These are phyloP conservation scores for Peromyscus melanophrys DNA, from an alignment of 2,797 vertebrate genomes.

Conservation along the genomic window DNA sequence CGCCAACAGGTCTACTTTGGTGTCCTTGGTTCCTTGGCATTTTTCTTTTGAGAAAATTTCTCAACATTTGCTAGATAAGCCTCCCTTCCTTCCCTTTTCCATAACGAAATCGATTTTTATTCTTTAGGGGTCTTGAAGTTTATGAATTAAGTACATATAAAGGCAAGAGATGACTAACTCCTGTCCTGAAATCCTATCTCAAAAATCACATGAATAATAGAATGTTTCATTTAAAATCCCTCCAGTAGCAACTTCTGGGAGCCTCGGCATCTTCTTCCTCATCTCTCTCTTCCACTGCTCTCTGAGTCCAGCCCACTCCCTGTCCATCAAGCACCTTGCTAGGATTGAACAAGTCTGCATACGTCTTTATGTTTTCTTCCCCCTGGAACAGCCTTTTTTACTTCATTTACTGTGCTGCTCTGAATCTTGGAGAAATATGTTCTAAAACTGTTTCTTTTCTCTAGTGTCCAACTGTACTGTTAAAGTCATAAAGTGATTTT, in stretches of 20 bases:
- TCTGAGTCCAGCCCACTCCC: constrained; percentile 34
- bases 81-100: neutral
- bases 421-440: constrained; percentile 69
- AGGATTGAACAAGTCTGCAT: constrained; percentile 59
- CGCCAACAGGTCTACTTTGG: neutral
- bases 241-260: neutral
- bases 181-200: constrained; percentile 46
- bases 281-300: neutral
- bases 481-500: constrained; percentile 62
- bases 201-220: constrained; percentile 36
- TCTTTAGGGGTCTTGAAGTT: constrained; percentile 24
- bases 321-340: constrained; percentile 52
- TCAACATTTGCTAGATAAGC: constrained; percentile 14
- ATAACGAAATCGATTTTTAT: constrained; percentile 62
- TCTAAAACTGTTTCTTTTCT: constrained; percentile 76
- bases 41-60: constrained; percentile 22
- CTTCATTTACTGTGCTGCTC: constrained; percentile 64
- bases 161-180: constrained; percentile 46
- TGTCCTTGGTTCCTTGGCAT: neutral
- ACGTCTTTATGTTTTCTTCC: constrained; percentile 70
- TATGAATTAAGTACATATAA: constrained; percentile 44
- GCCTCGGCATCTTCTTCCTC: neutral
- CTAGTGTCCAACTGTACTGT: constrained; percentile 73
- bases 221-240: constrained; percentile 19
- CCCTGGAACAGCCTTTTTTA: constrained; percentile 74